phyloP scores from a whole-genome alignment of 2,888 invertebrate species.

The Oscheius sp. region DNA sequence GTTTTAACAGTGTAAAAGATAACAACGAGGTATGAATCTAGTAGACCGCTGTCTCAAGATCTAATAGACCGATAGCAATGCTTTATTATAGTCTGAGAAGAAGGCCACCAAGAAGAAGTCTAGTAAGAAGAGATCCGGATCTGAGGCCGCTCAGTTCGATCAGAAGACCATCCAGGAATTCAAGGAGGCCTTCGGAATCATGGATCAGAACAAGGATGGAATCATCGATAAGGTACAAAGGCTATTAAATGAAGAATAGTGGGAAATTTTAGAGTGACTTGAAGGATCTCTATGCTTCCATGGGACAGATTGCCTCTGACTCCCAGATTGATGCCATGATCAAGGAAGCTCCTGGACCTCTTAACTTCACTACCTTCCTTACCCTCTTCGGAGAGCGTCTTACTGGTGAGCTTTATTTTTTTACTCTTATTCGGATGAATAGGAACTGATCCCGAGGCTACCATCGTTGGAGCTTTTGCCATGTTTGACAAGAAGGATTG shows the following conservation, averaged over 20 bases:
- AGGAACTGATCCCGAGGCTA: constrained; percentile 74
- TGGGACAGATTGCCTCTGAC: constrained; percentile 71
- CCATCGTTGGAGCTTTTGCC: constrained; percentile 74
- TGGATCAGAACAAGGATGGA: constrained; percentile 74
- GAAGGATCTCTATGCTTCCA: constrained; percentile 74
- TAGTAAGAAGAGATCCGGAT: constrained; percentile 72
- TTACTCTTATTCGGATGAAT: neutral
- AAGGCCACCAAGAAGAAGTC: constrained; percentile 66
- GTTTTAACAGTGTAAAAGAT: too few relatives aligned
- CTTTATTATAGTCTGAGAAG: too few relatives aligned
- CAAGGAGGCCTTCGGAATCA: constrained; percentile 76
- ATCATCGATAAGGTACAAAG: constrained; percentile 62
- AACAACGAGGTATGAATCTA: too few relatives aligned
- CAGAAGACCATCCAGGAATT: constrained; percentile 74
- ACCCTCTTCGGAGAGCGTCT: constrained; percentile 71
- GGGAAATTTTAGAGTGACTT: constrained; percentile 71
- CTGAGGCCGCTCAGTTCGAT: constrained; percentile 74
- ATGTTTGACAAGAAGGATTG: constrained; percentile 74
- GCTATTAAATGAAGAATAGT: too few relatives aligned
- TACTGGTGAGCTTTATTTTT: constrained; percentile 62
- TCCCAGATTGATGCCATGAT: constrained; percentile 70
- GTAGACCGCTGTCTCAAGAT: too few relatives aligned
- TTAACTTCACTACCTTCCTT: constrained; percentile 71
- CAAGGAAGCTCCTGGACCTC: constrained; percentile 70
- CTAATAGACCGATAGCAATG: too few relatives aligned